These are phyloP conservation scores for Halcyon chelicuti DNA, from an alignment of 2,797 vertebrate species.

Conservation along the genomic window DNA sequence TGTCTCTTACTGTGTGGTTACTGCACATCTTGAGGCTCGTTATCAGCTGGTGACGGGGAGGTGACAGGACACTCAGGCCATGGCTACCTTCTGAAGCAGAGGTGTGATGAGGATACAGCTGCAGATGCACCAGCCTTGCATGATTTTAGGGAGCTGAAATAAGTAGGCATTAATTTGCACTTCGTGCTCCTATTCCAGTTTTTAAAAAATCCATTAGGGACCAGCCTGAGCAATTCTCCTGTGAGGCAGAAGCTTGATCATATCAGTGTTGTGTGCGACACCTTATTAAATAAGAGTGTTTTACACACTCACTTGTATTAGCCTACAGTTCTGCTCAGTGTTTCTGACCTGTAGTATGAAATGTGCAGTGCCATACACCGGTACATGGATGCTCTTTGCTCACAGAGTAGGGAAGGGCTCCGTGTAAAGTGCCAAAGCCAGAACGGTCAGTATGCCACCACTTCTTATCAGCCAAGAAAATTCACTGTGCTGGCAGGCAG, in stretches of 20 bases:
- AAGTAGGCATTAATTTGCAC: neutral
- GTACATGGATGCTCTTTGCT: accelerated
- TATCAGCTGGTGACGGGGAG: neutral
- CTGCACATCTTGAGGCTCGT: accelerated
- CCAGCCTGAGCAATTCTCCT: neutral
- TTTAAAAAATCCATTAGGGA: neutral
- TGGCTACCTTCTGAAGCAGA: neutral
- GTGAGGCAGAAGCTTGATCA: neutral
- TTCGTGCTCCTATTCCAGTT: neutral
- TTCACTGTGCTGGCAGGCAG: neutral
- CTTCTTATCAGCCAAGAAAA: neutral
- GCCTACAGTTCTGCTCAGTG: accelerated
- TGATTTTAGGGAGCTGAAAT: neutral
- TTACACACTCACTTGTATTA: neutral
- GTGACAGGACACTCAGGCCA: neutral
- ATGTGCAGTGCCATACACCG: accelerated
- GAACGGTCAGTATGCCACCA: accelerated
- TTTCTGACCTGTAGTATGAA: neutral
- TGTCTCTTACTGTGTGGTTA: neutral
- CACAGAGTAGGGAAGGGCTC: neutral
- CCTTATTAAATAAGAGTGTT: neutral
- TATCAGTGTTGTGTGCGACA: neutral
- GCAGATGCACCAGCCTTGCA: accelerated
- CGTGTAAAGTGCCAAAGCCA: neutral
- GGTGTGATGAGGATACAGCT: neutral